Evolutionary conservation across 2,888 invertebrate genomes (phyloP), one percentile per base, ranked within the genome.

Genomic region (Omphaloscelis lunosa): DNA sequence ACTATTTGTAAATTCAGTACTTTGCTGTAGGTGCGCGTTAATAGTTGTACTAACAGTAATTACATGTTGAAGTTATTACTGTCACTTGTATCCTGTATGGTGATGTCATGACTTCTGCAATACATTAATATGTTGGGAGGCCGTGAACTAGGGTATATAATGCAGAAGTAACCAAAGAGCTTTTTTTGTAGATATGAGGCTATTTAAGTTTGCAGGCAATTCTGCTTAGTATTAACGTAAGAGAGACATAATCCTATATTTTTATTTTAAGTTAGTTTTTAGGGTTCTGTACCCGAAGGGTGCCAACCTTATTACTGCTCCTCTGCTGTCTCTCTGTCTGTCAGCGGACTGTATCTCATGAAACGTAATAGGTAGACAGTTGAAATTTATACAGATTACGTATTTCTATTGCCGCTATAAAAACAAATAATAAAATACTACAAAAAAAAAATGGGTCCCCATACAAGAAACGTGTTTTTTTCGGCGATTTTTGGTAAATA

Each of bases 41-140:
- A 65, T 83, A 69, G 29, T n/a, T 41, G 29, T 27, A 63, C 2
- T 59, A 45, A 65, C 53, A 69, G 39, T 69, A 45, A 80, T 70
- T 41, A 66, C 41, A 27, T 41, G 29, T 48, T 83, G 0, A 39
- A 66, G 59, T 56, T 20, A 66, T 83, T 48, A 69, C 65, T 63
- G 56, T 83, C 83, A 65, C 45, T 70, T 15, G 27, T 15, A 68
- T 68, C 78, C 82, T 65, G 56, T 51, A 23, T 23, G 11, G 15
- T 12, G 41, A 27, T 65, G 9, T 12, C 48, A 27, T 65, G 9
- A 39, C n/a, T 82, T 67, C 58, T 41, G 56, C 4, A 27, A 23
- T 45, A n/a, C n/a, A n/a, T n/a, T n/a, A 2, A 65, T 58, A 45
- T n/a, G 41, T 61, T 41, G 17, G n/a, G 17, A 56, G 23, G 41